These are phyloP conservation scores for Auanema sp. DNA, from an alignment of 2,888 invertebrate species.

Conservation along the genomic window DNA sequence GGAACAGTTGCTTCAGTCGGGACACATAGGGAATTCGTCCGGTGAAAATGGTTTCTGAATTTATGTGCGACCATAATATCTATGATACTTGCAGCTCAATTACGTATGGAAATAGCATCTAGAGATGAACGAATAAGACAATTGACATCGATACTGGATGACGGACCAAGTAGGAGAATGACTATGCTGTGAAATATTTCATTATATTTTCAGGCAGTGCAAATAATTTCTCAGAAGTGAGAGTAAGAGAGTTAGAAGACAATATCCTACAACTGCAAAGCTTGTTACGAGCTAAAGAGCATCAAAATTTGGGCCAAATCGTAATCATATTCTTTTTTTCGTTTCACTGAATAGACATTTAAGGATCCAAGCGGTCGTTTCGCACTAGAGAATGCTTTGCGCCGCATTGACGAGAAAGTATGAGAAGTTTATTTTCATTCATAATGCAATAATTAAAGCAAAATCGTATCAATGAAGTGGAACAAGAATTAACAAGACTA, in stretches of 20 bases:
- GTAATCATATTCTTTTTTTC: conserved; percentile 1
- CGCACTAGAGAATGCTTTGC: conserved; percentile 50
- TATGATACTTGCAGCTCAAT: conserved; percentile 27
- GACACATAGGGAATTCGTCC: conserved; percentile 8
- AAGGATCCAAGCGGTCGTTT: conserved; percentile 42
- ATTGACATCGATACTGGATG: conserved; percentile 30
- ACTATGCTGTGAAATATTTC: background rate
- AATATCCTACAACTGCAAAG: conserved; percentile 39
- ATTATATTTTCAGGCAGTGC: conserved; percentile 6
- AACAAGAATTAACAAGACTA: conserved; percentile 69
- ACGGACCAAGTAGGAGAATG: conserved; percentile 7
- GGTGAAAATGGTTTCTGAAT: background rate
- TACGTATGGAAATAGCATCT: conserved; percentile 33
- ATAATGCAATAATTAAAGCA: conserved; percentile 72
- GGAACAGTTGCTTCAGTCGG: conserved; percentile 32
- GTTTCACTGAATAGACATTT: conserved; percentile 9
- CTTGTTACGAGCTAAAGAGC: conserved; percentile 31
- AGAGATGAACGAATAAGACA: conserved; percentile 41
- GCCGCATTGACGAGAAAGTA: conserved; percentile 40
- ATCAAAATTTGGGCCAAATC: conserved; percentile 15
- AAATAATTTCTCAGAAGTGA: conserved; percentile 18
- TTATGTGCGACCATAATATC: no score
- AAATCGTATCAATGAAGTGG: conserved; percentile 82
- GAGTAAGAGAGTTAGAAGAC: conserved; percentile 43
- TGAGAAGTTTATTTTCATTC: background rate